Evolutionary conservation across 2,888 invertebrate species (phyloP).

Genomic region (Tiphia femorata): DNA sequence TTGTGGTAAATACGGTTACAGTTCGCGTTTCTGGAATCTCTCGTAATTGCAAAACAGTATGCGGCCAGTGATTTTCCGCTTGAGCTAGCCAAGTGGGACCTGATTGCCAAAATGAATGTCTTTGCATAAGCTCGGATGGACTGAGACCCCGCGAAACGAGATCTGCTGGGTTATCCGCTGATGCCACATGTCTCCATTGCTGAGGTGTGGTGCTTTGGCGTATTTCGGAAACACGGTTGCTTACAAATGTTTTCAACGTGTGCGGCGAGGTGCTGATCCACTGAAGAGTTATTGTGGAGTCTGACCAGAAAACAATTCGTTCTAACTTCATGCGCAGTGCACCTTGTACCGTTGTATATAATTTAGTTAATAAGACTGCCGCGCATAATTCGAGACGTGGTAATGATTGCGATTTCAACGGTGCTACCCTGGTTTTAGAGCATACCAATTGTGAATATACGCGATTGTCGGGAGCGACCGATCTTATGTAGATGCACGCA

Average conservation of each 20-base stretch:
- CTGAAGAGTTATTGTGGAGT: neutral
- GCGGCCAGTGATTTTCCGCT: neutral
- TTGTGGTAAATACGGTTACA: neutral
- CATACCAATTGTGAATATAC: neutral
- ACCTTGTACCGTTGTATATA: neutral
- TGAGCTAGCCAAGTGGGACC: neutral
- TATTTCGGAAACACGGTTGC: neutral
- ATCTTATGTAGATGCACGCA: neutral
- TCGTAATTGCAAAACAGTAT: neutral
- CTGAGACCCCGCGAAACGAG: neutral
- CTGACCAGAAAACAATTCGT: neutral
- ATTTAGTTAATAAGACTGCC: neutral
- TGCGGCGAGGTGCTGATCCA: neutral
- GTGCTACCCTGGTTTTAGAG: neutral
- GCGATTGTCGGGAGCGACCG: neutral
- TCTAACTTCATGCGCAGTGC: neutral
- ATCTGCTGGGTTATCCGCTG: constrained; percentile 1
- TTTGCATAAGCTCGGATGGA: neutral
- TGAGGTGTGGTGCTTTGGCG: too few relatives aligned
- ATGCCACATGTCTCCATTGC: neutral
- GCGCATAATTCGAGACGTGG: neutral
- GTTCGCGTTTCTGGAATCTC: neutral
- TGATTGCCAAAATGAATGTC: neutral
- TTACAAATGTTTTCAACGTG: neutral
- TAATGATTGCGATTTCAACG: neutral